phyloP scores from a whole-genome alignment of 1,140 invertebrate species.

The Drosophila pallidifrons region DNA sequence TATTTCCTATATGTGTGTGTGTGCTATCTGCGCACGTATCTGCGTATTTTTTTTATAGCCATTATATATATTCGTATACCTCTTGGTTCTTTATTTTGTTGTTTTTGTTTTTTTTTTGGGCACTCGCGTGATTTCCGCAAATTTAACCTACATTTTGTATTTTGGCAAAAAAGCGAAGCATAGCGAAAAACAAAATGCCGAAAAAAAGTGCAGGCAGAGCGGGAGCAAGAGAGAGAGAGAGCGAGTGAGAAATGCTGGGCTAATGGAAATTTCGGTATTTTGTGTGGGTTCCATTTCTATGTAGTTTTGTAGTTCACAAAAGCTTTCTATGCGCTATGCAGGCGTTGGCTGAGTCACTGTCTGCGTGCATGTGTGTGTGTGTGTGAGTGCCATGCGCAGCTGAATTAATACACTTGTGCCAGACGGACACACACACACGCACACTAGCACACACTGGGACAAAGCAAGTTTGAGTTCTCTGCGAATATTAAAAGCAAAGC shows the following conservation, averaged over 20 bases:
- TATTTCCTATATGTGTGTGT: constrained; percentile 25
- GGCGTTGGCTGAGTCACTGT: constrained; percentile 19
- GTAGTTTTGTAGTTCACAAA: constrained; percentile 14
- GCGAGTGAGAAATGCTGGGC: background rate
- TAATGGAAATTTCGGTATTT: constrained; percentile 13
- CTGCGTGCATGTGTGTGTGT: background rate
- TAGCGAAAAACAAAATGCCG: constrained; percentile 47
- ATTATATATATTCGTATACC: constrained; percentile 65
- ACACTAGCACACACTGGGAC: background rate
- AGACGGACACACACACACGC: constrained; percentile 24
- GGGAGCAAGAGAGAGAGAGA: background rate
- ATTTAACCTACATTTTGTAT: constrained; percentile 79
- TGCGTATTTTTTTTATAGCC: constrained; percentile 57
- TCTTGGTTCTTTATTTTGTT: constrained; percentile 8
- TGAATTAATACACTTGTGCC: constrained; percentile 68
- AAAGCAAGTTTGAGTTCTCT: constrained; percentile 41
- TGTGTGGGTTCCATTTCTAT: constrained; percentile 23
- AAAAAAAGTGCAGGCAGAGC: constrained; percentile 41
- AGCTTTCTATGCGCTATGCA: constrained; percentile 42
- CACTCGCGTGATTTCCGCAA: constrained; percentile 77
- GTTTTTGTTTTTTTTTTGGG: constrained; percentile 29
- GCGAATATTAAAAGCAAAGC: constrained; percentile 73
- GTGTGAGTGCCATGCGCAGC: constrained; percentile 42
- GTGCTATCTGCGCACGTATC: constrained; percentile 74
- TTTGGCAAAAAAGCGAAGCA: constrained; percentile 50